phyloP scores from a whole-genome alignment of 2,113 vertebrate genomes.

The Takifugu flavidus region DNA sequence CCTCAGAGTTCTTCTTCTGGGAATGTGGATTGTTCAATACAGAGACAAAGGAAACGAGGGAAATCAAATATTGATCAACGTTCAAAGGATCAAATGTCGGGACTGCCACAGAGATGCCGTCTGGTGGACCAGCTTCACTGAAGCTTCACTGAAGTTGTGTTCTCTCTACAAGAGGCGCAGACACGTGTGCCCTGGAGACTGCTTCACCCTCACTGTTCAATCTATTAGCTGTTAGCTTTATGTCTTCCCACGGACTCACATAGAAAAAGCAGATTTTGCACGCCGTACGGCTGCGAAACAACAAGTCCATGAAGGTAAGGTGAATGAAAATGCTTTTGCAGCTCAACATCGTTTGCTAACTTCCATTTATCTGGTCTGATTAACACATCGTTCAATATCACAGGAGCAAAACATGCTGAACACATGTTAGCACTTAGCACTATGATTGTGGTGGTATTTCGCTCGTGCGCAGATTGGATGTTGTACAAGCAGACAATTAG shows the following conservation, averaged over 20 bases:
- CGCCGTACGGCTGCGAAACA: no score
- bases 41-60: slow-evolving; percentile 34
- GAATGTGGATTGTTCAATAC: background rate
- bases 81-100: slow-evolving; percentile 52
- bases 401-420: no score
- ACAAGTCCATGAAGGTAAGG: no score
- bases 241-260: background rate
- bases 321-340: no score
- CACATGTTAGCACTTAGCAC: no score
- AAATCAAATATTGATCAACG: slow-evolving; percentile 61
- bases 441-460: no score
- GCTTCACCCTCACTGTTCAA: background rate
- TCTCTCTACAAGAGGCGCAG: slow-evolving; percentile 41
- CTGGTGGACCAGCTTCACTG: slow-evolving; percentile 65
- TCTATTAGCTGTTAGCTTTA: background rate
- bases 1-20: background rate
- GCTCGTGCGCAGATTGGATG: no score
- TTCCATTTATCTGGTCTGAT: no score
- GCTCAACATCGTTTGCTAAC: no score
- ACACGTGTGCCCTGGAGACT: slow-evolving; percentile 13
- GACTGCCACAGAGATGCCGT: slow-evolving; percentile 68
- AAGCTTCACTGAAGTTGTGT: slow-evolving; percentile 55
- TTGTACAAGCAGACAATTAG: no score
- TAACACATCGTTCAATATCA: no score
- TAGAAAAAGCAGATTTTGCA: no score